Evolutionary conservation across 2,113 vertebrate species (phyloP), one percentile per base, ranked within the genome.

Genomic region (Hyperopisus bebe): DNA sequence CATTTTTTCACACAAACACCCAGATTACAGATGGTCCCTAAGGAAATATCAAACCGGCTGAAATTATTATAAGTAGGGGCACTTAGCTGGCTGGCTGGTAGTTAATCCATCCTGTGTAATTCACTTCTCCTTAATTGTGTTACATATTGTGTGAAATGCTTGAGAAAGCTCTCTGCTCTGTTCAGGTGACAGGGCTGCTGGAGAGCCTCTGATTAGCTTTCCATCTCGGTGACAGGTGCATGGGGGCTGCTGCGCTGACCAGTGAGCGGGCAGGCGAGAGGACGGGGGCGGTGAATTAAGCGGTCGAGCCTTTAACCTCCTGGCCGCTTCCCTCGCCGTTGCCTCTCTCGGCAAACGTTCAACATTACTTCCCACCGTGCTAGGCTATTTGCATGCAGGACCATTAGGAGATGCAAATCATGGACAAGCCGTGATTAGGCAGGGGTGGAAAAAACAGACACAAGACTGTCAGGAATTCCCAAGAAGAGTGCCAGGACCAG

Each of bases 1-100:
- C 82, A 47, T 84, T 84, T 84, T 47, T 84, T 84, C 39, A 47
- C 44, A 84, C 82, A 84, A 47, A 84, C 82, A 84, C 44, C 82
- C 82, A 84, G 24, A 84, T 84, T 84, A 84, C 82, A 84, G 82
- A 44, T 48, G 82, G 24, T 84, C n/a, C 42, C 42, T 84, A n/a
- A 84, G 44, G 82, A 47, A 84, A 84, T 84, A 84, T 47, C 82
- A 46, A 84, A 84, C 35, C 21, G 19, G 21, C 74, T 39, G 13
- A 42, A 39, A 42, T 84, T 47, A 46, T 47, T 47, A 46, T 15
- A 84, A 84, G 82, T 47, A 83, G 3, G 80, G 70, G 27, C 70
- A 77, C 31, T 39, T 77, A 7, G 4, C 31, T 77, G 31, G 35
- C 74, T 77, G 74, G 15, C 74, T 42, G 74, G 74, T 19, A 17